A percentile compares a stretch with the other conserved stretches of the same genome.
Evolutionary conservation across 2,888 invertebrate species (phyloP).

Genomic region (Plebejus argus): DNA sequence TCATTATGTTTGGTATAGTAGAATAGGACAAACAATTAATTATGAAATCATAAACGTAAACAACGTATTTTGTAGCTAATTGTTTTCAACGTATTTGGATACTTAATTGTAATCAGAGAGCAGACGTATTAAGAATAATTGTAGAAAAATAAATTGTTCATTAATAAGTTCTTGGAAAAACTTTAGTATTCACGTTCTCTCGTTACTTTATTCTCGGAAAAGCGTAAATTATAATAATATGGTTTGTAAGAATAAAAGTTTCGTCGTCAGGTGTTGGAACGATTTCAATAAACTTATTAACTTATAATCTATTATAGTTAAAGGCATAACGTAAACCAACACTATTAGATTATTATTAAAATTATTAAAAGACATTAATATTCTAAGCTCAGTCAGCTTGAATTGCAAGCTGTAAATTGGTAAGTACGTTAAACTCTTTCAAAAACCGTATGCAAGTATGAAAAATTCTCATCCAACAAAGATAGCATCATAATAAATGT

Average conservation of each 20-base stretch:
- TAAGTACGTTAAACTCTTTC: conserved; percentile 16
- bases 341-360: not conserved
- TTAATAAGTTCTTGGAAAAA: not conserved
- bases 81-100: too few species aligned
- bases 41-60: too few species aligned
- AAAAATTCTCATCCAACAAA: conserved; percentile 38
- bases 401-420: not conserved
- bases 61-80: too few species aligned
- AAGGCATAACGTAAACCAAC: not conserved
- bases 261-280: not conserved
- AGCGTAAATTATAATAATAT: not conserved
- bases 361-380: too few species aligned
- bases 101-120: not conserved
- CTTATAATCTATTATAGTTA: not conserved
- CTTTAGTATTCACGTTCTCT: not conserved
- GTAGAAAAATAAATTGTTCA: not conserved
- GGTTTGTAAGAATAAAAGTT: not conserved
- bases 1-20: too few species aligned
- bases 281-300: not conserved
- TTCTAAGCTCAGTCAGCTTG: too few species aligned
- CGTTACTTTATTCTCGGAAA: not conserved
- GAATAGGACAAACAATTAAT: too few species aligned
- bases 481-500: conserved; percentile 55
- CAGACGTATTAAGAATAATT: not conserved
- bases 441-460: not conserved